Evolutionary conservation across 2,797 vertebrate species (phyloP), one percentile per base, ranked within the genome.

Genomic region (Selene dorsalis): DNA sequence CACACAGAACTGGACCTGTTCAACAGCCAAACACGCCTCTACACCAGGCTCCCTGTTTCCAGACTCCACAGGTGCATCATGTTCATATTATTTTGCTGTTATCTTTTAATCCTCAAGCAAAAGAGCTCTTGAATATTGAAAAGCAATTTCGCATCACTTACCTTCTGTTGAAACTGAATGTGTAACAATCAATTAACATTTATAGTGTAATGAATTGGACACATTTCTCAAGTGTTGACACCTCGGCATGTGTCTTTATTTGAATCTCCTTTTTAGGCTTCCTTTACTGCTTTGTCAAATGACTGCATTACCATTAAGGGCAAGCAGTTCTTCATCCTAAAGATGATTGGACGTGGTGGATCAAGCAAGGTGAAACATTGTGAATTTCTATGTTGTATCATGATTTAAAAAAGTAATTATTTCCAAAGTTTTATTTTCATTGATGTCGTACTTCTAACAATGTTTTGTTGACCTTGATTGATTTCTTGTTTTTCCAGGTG

Each of bases 291-390:
- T 0, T 77, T 94, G 57, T 93, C 95, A 1, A 97, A 96, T 67
- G 97, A 99, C 64, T 95, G 94, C 75, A 96, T 99, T 82, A 93
- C 92, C 41, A 95, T 99, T 69, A 98, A 98, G 74, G 96, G 96
- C 89, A 96, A 89, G 82, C 93, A 96, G 80, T 98, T 97, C 92
- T 96, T 96, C 71, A 93, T 99, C 78, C 93, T 99, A 68, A 99
- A 98, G 86, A 96, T 97, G 93, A 98, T 99, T 81, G 98, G 98
- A 52, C 96, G 95, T 39, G 98, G 98, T 79, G 98, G 98, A 68
- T 99, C 98, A 5, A 99, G 98, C 93, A 99, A 98, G 96, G 98
- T 99, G 93, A 57, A 52, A 35, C 17, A 56, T 22, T 9, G 20
- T 9, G 38, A 16, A 24, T 52, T 58, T 1, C 0, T 17, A 11